Evolutionary conservation across 2,113 vertebrate species (phyloP).

Genomic region (Microcebus lehilahytsara): DNA sequence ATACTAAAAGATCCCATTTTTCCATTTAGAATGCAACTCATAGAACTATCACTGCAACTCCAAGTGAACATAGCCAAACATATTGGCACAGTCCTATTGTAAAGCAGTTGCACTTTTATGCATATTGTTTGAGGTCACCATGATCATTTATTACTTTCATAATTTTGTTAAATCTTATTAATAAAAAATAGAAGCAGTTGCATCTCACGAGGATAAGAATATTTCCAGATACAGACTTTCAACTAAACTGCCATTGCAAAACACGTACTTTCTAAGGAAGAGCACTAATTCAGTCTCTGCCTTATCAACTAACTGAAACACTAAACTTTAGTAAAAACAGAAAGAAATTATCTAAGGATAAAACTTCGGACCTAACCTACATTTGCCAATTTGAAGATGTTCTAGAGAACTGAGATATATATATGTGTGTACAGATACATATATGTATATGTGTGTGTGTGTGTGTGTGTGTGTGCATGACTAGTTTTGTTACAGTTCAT

Average conservation of each 20-base stretch:
- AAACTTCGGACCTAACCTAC: neutral
- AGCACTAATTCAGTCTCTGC: neutral
- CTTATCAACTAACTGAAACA: neutral
- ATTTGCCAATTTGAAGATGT: neutral
- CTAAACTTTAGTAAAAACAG: constrained; percentile 15
- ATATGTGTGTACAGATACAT: neutral
- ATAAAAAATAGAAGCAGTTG: neutral
- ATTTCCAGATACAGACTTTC: neutral
- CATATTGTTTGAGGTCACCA: neutral
- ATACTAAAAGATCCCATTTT: neutral
- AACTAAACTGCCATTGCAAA: neutral
- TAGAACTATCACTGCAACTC: neutral
- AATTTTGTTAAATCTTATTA: neutral
- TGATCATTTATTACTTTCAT: neutral
- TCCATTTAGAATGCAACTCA: neutral
- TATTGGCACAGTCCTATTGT: neutral
- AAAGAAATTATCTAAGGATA: neutral
- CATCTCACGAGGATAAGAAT: neutral
- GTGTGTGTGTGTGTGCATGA: neutral
- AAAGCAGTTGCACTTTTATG: neutral
- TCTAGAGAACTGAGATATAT: neutral
- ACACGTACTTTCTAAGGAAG: neutral
- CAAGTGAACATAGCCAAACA: neutral
- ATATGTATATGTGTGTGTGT: neutral
- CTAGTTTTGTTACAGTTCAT: neutral